A percentile compares a stretch with the other conserved stretches of the same genome.
Conservation (phyloP, 2,888 invertebrate genomes). For the Plebejus argus region DNA sequence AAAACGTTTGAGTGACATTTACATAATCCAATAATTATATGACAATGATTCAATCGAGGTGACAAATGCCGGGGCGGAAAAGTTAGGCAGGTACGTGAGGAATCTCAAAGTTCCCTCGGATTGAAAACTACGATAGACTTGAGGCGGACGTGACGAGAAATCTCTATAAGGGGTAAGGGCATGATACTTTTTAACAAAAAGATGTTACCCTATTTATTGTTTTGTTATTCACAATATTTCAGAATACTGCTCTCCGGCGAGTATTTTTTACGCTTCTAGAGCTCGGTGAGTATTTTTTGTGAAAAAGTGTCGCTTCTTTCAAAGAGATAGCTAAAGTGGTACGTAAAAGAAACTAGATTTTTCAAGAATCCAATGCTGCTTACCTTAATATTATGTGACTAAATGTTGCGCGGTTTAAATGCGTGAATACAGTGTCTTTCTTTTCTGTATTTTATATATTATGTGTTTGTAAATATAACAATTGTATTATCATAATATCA, state of each 20-base stretch:
- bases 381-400: no score
- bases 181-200: constrained; percentile 31
- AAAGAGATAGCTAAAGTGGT: background rate
- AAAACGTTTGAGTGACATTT: background rate
- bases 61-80: constrained; percentile 72
- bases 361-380: background rate
- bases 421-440: no score
- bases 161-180: constrained; percentile 48
- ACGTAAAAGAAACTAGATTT: background rate
- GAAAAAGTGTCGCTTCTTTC: background rate
- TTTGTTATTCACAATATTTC: constrained; percentile 26
- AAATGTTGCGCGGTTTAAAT: no score
- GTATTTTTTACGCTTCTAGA: background rate
- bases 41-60: constrained; percentile 47
- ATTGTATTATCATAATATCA: no score
- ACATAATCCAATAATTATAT: constrained; percentile 24
- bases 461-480: no score
- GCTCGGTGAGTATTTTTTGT: background rate
- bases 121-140: constrained; percentile 79
- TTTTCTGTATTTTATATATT: no score
- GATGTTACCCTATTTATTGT: constrained; percentile 27
- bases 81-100: constrained; percentile 78
- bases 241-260: background rate
- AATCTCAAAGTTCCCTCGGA: constrained; percentile 70
- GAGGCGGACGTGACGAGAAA: constrained; percentile 67